Percentiles rank a stretch among this genome's conserved stretches.
Conservation (phyloP, 2,888 invertebrate species). For the Hofmannophila pseudospretella region DNA sequence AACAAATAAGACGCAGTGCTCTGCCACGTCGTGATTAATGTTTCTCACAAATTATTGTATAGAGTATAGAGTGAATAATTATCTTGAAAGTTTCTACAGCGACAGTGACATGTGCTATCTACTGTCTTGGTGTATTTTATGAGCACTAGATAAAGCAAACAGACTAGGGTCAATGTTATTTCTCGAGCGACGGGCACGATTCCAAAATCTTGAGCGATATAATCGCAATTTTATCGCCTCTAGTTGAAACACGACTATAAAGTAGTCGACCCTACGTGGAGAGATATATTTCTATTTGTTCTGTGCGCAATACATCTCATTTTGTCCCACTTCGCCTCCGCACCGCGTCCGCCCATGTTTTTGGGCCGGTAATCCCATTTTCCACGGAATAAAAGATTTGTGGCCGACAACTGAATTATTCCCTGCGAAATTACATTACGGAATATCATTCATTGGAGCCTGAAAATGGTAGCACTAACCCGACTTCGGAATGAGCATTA, state of each 20-base stretch:
- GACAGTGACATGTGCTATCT: neutral
- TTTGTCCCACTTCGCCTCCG: slow-evolving; percentile 24
- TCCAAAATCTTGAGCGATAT: slow-evolving; percentile 46
- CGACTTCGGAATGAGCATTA: neutral
- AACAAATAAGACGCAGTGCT: neutral
- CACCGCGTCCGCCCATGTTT: slow-evolving; percentile 23
- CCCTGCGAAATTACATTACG: slow-evolving; percentile 16
- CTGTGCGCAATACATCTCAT: slow-evolving; percentile 33
- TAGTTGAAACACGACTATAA: slow-evolving; percentile 25
- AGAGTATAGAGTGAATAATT: neutral
- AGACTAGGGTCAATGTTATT: slow-evolving; percentile 13
- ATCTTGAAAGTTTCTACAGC: neutral
- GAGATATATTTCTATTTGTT: slow-evolving; percentile 25
- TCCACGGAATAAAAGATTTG: slow-evolving; percentile 27
- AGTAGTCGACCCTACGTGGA: slow-evolving; percentile 21
- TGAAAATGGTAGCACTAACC: slow-evolving; percentile 7
- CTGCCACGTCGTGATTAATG: neutral
- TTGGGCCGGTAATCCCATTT: slow-evolving; percentile 34
- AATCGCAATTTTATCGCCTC: slow-evolving; percentile 45
- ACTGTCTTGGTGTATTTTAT: slow-evolving; percentile 3
- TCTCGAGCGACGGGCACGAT: slow-evolving; percentile 32
- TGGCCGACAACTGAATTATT: slow-evolving; percentile 22
- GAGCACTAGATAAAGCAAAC: slow-evolving; percentile 6
- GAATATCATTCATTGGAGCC: slow-evolving; percentile 16
- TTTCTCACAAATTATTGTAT: neutral